Conservation (phyloP, 2,888 invertebrate species). For the Pandemis corylana region DNA sequence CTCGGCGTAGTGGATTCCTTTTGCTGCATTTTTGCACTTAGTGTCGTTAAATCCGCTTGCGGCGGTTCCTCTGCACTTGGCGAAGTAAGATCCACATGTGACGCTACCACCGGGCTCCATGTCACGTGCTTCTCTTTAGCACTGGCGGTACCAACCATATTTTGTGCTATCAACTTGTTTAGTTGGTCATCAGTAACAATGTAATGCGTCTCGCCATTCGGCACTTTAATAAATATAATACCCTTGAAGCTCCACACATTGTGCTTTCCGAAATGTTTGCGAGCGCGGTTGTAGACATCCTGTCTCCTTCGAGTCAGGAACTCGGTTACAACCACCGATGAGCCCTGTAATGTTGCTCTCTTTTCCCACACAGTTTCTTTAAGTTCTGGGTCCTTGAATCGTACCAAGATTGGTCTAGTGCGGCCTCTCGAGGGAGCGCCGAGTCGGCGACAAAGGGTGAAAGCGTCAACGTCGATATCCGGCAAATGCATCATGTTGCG, state of each 20-base stretch:
- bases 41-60: neutral
- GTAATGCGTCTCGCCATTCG: neutral
- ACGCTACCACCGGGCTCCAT: neutral
- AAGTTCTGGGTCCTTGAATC: neutral
- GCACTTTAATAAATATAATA: neutral
- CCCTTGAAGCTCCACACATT: constrained; percentile 1
- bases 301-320: neutral
- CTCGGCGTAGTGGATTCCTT: neutral
- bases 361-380: neutral
- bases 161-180: neutral
- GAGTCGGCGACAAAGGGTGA: neutral
- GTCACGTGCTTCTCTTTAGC: neutral
- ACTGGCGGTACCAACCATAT: neutral
- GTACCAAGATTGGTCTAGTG: constrained; percentile 2
- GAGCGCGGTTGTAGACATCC: neutral
- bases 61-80: neutral
- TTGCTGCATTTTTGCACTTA: neutral
- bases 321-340: neutral
- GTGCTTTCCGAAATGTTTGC: neutral
- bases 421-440: neutral
- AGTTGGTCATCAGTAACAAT: neutral
- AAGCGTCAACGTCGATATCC: neutral
- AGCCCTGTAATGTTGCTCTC: neutral
- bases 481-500: neutral
- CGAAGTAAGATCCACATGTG: neutral